Base-by-base conservation (phyloP, 1,140 invertebrate species). In the Alviniconcha marisindica region DNA sequence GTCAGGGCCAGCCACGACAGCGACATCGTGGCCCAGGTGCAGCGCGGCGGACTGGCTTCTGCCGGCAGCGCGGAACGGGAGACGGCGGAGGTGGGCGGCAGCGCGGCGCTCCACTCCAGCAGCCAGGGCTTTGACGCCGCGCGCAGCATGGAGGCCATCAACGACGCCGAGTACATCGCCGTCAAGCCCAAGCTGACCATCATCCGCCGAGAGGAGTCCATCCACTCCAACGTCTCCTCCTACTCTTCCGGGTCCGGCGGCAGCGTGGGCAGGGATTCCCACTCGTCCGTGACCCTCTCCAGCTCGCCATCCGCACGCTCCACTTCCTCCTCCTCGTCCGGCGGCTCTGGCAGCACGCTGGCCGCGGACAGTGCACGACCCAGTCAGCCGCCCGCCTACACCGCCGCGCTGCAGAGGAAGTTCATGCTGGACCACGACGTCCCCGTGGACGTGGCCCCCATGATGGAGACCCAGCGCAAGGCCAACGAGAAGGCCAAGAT, bases 401-500 rank as follows among this genome's bases (percentile, higher is more conserved):
- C 89, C 38, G 88, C 90, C 66, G 88, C 92, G 36, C 80, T 92
- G 33, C 88, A 88, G 40, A 77, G 92, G 63, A 90, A 90, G 63
- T 89, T 87, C 76, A 84, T 89, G 74, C 76, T 92, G 15, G 83
- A 89, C 76, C 84, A 87, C 33, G 86, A 88, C 40, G 78, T 90
- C 31, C 88, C 84, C 36, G 71, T 86, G 51, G 88, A 85, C 69
- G 86, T 85, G 71, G 89, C 89, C 31, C 90, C 92, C 71, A n/a
- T n/a, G n/a, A n/a, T n/a, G n/a, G 81, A 91, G 76, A 90, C 90
- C 77, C 93, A 94, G 84, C 90, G 87, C 77, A 88, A 90, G 38
- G 87, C 89, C 48, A 93, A 91, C 88, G 88, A 89, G 38, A 86
- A 88, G 76, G 93, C 93, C 15, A 91, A 92, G 83, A 83, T 91